Base-by-base conservation (phyloP, 2,113 vertebrate species). In the Catharus fuscescens region DNA sequence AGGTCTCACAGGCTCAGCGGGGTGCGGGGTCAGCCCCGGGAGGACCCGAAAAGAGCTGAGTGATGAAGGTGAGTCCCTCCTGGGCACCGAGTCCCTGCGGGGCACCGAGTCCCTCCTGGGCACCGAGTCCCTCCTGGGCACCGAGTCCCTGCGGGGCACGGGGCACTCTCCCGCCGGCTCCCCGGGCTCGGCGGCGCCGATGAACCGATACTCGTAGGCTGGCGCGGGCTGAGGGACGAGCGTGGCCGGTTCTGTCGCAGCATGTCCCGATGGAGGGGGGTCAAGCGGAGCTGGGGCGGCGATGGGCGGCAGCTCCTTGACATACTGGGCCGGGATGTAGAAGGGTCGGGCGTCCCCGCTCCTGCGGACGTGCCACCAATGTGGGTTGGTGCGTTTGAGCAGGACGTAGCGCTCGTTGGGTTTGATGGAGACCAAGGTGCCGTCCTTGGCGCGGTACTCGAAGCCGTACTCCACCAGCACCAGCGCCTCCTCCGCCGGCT, bases 341-440 rank as follows among this genome's bases (percentile, higher is more conserved):
- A 99, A 99, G 65, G 99, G 98, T 14, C 97, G 98, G 31, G 97
- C 44, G 52, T 93, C 73, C 92, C 38, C 97, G 83, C 98, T 98
- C 91, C 85, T 98, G 73, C 97, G 86, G 57, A 99, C 99, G 7
- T 99, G 98, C 99, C 99, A 99, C 99, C 99, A 99, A 97, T 99
- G 98, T 19, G 98, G 97, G 8, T 98, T 99, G 36, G 98, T 99
- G 70, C 98, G 98, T 60, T 98, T 97, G 65, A 99, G 86, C 36
- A 99, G 98, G 52, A 98, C 93, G 76, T 99, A 99, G 73, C 97
- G 97, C 91, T 99, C 99, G 6, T 98, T 97, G 16, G 98, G 98
- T 64, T 98, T 98, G 96, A 99, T 99, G 96, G 98, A 98, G 14
- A 99, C 96, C 8, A 95, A 92, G 40, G 92, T 96, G 8, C 99